A percentile compares a stretch with the other conserved stretches of the same genome.
Evolutionary conservation across 2,888 invertebrate species (phyloP).

Genomic region (Nematopogon swammerdamellus): DNA sequence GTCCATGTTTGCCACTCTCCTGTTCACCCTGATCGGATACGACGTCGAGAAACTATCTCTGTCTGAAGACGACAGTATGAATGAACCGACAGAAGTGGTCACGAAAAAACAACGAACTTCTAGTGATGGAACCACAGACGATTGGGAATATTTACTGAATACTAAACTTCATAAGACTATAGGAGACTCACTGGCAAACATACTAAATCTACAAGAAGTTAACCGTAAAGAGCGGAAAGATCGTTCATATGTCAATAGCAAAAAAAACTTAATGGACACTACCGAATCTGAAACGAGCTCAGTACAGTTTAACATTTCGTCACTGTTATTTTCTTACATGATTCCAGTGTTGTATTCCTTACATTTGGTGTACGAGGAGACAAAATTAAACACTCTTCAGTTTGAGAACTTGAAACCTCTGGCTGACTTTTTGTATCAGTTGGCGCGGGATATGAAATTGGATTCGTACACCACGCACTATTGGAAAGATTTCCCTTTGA

Average conservation of each 20-base stretch:
- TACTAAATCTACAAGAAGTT: conserved; percentile 30
- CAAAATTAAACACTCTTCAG: conserved; percentile 74
- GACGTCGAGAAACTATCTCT: conserved; percentile 60
- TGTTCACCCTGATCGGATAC: conserved; percentile 67
- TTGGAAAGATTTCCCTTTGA: conserved; percentile 77
- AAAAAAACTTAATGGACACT: conserved; percentile 8
- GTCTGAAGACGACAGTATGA: conserved; percentile 30
- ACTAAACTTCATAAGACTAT: conserved; percentile 56
- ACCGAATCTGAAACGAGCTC: conserved; percentile 24
- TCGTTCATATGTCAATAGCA: conserved; percentile 6
- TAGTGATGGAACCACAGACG: conserved; percentile 74
- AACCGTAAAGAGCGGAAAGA: conserved; percentile 9
- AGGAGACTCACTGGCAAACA: conserved; percentile 32
- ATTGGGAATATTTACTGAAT: conserved; percentile 72
- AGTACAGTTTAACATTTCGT: conserved; percentile 56
- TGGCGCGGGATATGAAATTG: conserved; percentile 73
- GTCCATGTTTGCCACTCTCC: conserved; percentile 65
- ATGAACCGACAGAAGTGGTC: conserved; percentile 45
- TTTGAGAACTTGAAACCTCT: conserved; percentile 65
- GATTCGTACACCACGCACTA: conserved; percentile 74
- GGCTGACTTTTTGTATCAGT: conserved; percentile 67
- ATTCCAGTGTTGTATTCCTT: conserved; percentile 74
- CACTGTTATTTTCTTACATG: conserved; percentile 69
- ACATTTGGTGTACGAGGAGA: conserved; percentile 88
- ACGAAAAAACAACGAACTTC: conserved; percentile 77